These are phyloP conservation scores for Arremon aurantiirostris DNA, from an alignment of 2,797 vertebrate genomes.

Conservation along the genomic window DNA sequence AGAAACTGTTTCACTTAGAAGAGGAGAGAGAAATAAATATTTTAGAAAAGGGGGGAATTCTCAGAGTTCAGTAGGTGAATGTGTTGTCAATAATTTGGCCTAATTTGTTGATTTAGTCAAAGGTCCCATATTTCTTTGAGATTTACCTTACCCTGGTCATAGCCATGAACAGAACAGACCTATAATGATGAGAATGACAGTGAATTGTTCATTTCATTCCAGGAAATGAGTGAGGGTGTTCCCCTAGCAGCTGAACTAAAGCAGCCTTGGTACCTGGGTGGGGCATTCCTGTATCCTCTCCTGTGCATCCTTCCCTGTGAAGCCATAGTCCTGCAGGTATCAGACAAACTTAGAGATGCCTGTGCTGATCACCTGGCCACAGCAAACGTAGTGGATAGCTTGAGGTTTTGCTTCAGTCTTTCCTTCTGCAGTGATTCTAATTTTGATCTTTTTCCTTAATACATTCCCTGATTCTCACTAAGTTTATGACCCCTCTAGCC, in stretches of 20 bases:
- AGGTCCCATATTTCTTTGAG: background rate
- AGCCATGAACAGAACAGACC: background rate
- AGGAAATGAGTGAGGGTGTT: background rate
- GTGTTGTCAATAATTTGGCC: background rate
- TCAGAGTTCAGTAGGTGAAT: background rate
- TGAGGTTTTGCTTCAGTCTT: background rate
- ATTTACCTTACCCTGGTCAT: background rate
- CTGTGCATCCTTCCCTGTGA: background rate
- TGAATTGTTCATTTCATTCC: background rate
- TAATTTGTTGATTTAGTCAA: background rate
- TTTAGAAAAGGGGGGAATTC: background rate
- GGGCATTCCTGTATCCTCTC: background rate
- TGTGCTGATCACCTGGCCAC: background rate
- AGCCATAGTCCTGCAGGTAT: background rate
- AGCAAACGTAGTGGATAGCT: background rate
- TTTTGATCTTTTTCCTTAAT: background rate
- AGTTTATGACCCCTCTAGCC: background rate
- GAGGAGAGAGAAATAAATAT: background rate
- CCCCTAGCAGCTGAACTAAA: background rate
- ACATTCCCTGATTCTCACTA: background rate
- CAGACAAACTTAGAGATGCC: background rate
- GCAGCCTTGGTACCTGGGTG: background rate
- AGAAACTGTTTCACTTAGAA: background rate
- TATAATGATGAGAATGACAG: background rate
- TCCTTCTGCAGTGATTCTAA: background rate